phyloP scores from a whole-genome alignment of 1,140 invertebrate genomes.

The Sesamia nonagrioides region DNA sequence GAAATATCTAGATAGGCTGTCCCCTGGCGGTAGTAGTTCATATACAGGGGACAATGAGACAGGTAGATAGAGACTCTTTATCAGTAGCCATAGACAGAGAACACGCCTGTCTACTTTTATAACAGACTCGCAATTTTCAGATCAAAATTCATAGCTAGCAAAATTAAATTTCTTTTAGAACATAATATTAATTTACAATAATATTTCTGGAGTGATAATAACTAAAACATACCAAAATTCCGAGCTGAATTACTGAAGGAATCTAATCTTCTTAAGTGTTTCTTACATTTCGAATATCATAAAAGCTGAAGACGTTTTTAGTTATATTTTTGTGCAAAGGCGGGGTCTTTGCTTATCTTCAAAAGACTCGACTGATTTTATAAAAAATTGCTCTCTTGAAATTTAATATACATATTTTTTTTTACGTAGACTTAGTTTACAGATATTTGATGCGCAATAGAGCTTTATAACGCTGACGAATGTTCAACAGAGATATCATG shows the following conservation, averaged over 20 bases:
- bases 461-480: no score
- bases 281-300: not conserved
- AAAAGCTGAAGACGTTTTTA: not conserved
- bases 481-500: no score
- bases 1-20: not conserved
- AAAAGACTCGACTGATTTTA: not conserved
- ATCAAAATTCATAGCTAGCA: not conserved
- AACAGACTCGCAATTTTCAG: not conserved
- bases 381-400: not conserved
- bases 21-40: not conserved
- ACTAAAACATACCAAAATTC: not conserved
- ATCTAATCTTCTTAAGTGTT: constrained; percentile 8
- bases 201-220: no score
- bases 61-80: constrained; percentile 26
- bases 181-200: no score
- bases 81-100: not conserved
- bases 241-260: not conserved
- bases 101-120: not conserved
- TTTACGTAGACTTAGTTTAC: no score
- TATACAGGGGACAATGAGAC: constrained; percentile 12
- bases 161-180: no score
- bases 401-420: no score
- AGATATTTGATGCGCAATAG: no score
- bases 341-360: not conserved
- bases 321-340: not conserved